A percentile compares a stretch with the other conserved stretches of the same genome.
These are phyloP conservation scores for Proales similis DNA, from an alignment of 1,140 invertebrate genomes.

Conservation along the genomic window DNA sequence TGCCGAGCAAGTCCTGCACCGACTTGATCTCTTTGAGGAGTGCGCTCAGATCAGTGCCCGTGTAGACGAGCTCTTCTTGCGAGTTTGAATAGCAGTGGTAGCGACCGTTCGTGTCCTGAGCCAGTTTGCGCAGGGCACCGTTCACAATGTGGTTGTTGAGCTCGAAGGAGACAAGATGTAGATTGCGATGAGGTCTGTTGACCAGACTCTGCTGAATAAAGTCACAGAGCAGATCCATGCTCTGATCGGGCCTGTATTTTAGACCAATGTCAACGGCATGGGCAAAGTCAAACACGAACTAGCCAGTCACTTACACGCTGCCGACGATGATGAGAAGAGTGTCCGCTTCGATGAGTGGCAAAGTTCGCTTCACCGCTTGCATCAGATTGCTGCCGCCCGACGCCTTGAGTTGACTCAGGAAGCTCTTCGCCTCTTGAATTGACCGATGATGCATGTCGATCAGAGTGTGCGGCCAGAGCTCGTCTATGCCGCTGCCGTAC, in stretches of 20 bases:
- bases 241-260: conserved; percentile 48
- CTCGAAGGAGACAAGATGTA: conserved; percentile 52
- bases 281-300: conserved; percentile 10
- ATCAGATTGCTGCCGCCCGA: conserved; percentile 50
- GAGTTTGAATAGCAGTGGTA: conserved; percentile 52
- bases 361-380: conserved; percentile 49
- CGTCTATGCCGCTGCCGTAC: conserved; percentile 47
- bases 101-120: conserved; percentile 46
- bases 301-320: conserved; percentile 47
- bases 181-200: conserved; percentile 42
- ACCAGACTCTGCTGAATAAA: conserved; percentile 49
- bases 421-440: conserved; percentile 28
- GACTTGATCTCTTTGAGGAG: conserved; percentile 50
- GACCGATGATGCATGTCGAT: conserved; percentile 35
- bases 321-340: conserved; percentile 47
- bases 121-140: conserved; percentile 47
- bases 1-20: conserved; percentile 65
- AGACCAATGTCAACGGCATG: neutral
- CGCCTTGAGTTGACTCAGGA: conserved; percentile 40
- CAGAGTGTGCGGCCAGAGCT: conserved; percentile 43
- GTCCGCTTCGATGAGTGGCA: conserved; percentile 47
- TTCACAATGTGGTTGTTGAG: conserved; percentile 50
- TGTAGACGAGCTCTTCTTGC: conserved; percentile 52
- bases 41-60: conserved; percentile 49
- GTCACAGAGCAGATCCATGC: conserved; percentile 49